Conservation (phyloP, 1,140 invertebrate genomes). For the Penaeus vannamei region DNA sequence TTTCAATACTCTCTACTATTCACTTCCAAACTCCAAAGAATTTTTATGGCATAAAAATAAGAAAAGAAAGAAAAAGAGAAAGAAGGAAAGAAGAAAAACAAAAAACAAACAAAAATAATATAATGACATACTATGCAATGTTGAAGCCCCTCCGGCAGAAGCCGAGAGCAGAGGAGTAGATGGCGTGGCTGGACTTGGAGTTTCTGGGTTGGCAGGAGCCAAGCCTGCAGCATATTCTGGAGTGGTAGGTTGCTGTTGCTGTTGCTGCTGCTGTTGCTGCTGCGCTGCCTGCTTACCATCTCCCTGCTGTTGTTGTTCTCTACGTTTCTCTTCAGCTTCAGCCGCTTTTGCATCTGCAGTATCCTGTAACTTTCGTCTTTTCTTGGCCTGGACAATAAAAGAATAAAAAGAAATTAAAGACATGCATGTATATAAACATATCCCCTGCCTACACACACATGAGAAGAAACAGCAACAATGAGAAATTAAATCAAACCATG, state of each 20-base stretch:
- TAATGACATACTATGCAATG: constrained; percentile 48
- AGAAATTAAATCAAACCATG: too few relatives aligned
- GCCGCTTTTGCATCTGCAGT: constrained; percentile 70
- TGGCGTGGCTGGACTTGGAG: constrained; percentile 69
- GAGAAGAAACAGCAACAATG: too few relatives aligned
- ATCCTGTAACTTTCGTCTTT: constrained; percentile 74
- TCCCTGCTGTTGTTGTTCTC: constrained; percentile 71
- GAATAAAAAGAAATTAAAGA: background rate
- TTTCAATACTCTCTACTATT: too few relatives aligned
- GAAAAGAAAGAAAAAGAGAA: constrained; percentile 17
- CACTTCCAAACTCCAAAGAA: too few relatives aligned
- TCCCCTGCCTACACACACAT: background rate
- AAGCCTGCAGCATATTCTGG: constrained; percentile 87
- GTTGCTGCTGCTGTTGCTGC: constrained; percentile 70
- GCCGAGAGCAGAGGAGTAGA: constrained; percentile 59
- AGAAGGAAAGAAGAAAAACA: background rate
- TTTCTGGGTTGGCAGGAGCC: constrained; percentile 72
- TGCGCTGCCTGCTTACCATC: constrained; percentile 72
- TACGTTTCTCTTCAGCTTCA: constrained; percentile 61
- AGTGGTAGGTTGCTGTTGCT: constrained; percentile 68
- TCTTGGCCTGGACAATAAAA: constrained; percentile 80
- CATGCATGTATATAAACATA: background rate
- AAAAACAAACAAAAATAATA: constrained; percentile 26
- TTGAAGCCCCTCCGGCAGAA: constrained; percentile 35
- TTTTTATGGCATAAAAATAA: background rate